Base-by-base conservation (phyloP, 2,888 invertebrate species). In the Calephelis perditalis region DNA sequence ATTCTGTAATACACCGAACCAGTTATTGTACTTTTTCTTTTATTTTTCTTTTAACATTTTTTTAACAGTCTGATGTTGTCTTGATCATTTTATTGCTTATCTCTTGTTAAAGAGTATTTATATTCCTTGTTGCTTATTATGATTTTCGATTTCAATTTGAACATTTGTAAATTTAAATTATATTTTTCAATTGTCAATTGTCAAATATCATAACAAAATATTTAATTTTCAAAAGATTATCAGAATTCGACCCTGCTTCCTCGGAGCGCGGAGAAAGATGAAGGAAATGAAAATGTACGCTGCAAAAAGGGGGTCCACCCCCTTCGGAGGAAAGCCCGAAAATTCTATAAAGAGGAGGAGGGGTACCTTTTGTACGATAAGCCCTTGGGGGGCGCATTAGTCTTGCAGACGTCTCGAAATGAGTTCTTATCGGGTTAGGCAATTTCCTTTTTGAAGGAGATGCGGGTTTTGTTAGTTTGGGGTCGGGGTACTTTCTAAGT, bases 231-330 rank as follows among this genome's bases (percentile, higher is more conserved):
- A 35, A 6, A 52, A 43, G 7, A 55, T 37, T 7, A 12, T 64
- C 75, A 64, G 44, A 84, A 61, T 86, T 65, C 86, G 70, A 60
- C 75, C 75, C 84, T 74, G 76, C 43, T 47, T 65, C 68, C 78
- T 78, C 82, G 82, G 79, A 81, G 80, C 83, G 85, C 86, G 82
- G 87, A 82, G 87, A 90, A 90, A 90, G 89, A 89, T 90, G 89
- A 89, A 90, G 89, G 89, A 90, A 90, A 90, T 90, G 89, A 90
- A 89, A 89, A 87, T 87, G 89, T 88, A 86, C 89, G 85, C 84
- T 81, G 87, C 89, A 88, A 88, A 89, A 89, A 86, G 86, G 89
- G 87, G 87, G 83, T 71, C 44, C 70, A 70, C 70, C 72, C 75
- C 74, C 68, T 78, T 72, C 70, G 68, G 73, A 70, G 74, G 76